Evolutionary conservation across 2,113 vertebrate genomes (phyloP), one percentile per base, ranked within the genome.

Genomic region (Oplegnathus fasciatus): DNA sequence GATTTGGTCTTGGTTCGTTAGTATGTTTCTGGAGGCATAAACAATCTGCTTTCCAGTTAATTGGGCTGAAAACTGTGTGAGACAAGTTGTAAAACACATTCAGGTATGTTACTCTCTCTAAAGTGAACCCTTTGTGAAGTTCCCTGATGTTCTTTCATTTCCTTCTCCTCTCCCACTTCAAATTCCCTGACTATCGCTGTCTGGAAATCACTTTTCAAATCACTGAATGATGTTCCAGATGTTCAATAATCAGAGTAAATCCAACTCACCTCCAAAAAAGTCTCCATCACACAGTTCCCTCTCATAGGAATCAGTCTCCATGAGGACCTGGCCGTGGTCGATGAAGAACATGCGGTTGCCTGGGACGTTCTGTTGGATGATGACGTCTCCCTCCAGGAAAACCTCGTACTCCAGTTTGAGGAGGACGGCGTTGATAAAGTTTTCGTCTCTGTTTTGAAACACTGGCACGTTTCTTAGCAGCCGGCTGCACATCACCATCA

Each of bases 301-400:
- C 70, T 93, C 86, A 46, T 84, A 89, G 48, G 85, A 88, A 0
- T 92, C 89, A 0, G 77, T 92, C 93, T 94, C 93, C 85, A 91
- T 52, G 9, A 94, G 75, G 48, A 95, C 94, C 77, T 94, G 91
- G 3, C 91, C 89, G 4, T 90, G 88, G 48, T 94, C 91, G 52
- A 95, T 92, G 87, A 96, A 89, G 79, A 94, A 95, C 95, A 96
- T 96, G 54, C 90, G 94, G 61, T 94, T 81, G 4, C 91, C 92
- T 0, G 87, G 90, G 24, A 91, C 88, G 4, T 88, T 80, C 66
- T 91, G 75, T 18, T 84, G 65, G 1, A 66, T 61, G 34, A 94
- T 94, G 44, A 84, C 68, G 22, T 96, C 93, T 0, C 85, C 84
- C 22, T 90, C 93, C 91, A 88, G 87, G 70, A 87, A 95, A 20